These are phyloP conservation scores for Cygnus buccinator DNA, from an alignment of 2,113 vertebrate genomes.

Conservation along the genomic window DNA sequence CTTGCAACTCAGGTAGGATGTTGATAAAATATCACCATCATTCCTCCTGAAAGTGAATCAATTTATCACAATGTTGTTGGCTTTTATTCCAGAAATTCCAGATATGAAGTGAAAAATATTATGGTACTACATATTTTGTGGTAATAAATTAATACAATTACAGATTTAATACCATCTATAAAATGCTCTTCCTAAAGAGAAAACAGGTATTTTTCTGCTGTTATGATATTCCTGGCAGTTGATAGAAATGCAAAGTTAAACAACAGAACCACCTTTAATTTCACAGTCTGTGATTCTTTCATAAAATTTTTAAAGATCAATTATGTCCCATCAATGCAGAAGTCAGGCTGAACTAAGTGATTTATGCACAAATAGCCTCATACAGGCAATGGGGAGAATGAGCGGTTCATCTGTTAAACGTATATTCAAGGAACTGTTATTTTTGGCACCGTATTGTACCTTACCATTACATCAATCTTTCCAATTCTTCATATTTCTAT, in stretches of 20 bases:
- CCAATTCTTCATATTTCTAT: background rate
- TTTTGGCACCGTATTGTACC: slow-evolving; percentile 44
- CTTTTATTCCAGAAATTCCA: slow-evolving; percentile 8
- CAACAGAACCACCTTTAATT: slow-evolving; percentile 73
- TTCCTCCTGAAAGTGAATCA: background rate
- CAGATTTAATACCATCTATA: slow-evolving; percentile 19
- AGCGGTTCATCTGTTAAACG: slow-evolving; percentile 64
- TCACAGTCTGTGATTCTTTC: slow-evolving; percentile 78
- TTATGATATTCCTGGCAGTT: slow-evolving; percentile 4
- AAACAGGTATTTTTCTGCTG: slow-evolving; percentile 37
- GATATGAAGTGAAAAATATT: slow-evolving; percentile 2
- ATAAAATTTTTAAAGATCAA: slow-evolving; percentile 80
- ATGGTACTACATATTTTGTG: slow-evolving; percentile 20
- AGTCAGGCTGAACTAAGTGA: slow-evolving; percentile 75
- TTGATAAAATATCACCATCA: background rate
- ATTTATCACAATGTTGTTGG: background rate
- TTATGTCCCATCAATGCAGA: slow-evolving; percentile 75
- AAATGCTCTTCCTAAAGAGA: slow-evolving; percentile 25
- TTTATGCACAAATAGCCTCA: slow-evolving; percentile 72
- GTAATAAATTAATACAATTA: slow-evolving; percentile 24
- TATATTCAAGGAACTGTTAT: slow-evolving; percentile 40
- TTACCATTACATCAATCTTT: slow-evolving; percentile 39
- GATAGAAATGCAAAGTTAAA: slow-evolving; percentile 73
- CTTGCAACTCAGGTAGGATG: background rate
- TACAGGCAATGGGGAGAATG: slow-evolving; percentile 40